Percentiles rank a stretch among this genome's conserved stretches.
phyloP scores from a whole-genome alignment of 92 coral and sea anemone genomes.

The Heliopora coerulea region DNA sequence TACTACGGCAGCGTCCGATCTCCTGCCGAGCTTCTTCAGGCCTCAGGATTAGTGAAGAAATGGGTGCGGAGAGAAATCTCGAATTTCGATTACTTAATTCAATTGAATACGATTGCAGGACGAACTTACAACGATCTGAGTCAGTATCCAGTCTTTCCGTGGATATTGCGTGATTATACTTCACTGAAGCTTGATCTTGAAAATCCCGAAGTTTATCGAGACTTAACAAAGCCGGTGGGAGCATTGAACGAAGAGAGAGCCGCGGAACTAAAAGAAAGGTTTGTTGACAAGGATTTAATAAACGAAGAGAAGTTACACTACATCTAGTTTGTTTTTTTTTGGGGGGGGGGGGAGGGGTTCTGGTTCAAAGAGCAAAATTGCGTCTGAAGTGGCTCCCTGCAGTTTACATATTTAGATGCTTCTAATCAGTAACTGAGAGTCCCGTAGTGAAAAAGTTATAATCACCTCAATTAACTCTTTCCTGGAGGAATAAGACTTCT shows the following conservation, averaged over 20 bases:
- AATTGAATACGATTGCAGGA: slow-evolving; percentile 96
- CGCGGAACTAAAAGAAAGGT: slow-evolving; percentile 63
- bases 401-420: no score
- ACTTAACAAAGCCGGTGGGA: slow-evolving; percentile 86
- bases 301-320: no score
- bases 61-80: slow-evolving; percentile 96
- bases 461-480: no score
- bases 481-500: no score
- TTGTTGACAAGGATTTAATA: no score
- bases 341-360: no score
- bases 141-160: slow-evolving; percentile 94
- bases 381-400: no score
- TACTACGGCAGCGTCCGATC: slow-evolving; percentile 90
- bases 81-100: slow-evolving; percentile 93
- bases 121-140: slow-evolving; percentile 92
- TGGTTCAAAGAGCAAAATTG: no score
- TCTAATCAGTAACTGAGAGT: no score
- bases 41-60: slow-evolving; percentile 89
- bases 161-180: slow-evolving; percentile 78
- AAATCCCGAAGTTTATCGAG: slow-evolving; percentile 78
- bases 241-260: slow-evolving; percentile 66
- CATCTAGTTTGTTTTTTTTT: no score
- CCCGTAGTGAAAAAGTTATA: no score
- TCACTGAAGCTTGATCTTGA: slow-evolving; percentile 72
- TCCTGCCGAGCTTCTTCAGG: slow-evolving; percentile 83